These are phyloP conservation scores for Neoarius graeffei DNA, from an alignment of 2,113 vertebrate species.

Conservation along the genomic window DNA sequence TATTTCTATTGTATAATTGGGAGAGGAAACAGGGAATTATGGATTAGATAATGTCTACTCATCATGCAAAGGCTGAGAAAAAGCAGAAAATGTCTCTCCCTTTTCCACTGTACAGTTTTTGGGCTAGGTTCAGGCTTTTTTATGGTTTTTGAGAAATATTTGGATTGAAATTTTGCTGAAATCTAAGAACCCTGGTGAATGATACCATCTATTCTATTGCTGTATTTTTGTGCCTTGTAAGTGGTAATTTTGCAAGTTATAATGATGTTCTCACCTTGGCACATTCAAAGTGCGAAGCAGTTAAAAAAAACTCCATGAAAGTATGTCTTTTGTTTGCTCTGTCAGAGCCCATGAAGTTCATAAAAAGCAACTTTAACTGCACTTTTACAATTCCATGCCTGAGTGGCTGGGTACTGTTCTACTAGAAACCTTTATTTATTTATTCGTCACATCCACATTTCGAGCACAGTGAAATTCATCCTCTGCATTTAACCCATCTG, in stretches of 20 bases:
- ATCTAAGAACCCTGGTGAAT: not conserved
- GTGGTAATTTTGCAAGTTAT: not conserved
- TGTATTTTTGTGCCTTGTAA: not conserved
- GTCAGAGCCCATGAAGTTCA: not conserved
- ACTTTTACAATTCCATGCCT: not conserved
- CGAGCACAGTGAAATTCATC: too few species aligned
- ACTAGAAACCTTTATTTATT: not conserved
- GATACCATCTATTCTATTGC: not conserved
- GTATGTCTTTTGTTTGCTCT: not conserved
- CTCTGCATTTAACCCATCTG: too few species aligned
- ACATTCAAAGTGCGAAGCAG: not conserved
- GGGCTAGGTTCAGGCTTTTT: not conserved
- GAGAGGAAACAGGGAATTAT: not conserved
- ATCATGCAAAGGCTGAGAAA: not conserved
- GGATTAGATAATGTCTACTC: not conserved
- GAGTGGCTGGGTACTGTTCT: not conserved
- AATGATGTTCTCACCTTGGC: not conserved
- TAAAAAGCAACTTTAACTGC: not conserved
- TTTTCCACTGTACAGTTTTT: not conserved
- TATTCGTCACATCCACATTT: too few species aligned
- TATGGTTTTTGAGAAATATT: not conserved
- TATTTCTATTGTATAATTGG: not conserved
- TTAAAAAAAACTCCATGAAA: not conserved
- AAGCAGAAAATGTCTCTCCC: not conserved
- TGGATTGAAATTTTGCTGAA: not conserved